Percentiles rank a stretch among this genome's conserved stretches.
Evolutionary conservation across 2,113 vertebrate genomes (phyloP).

Genomic region (Ursus arctos): DNA sequence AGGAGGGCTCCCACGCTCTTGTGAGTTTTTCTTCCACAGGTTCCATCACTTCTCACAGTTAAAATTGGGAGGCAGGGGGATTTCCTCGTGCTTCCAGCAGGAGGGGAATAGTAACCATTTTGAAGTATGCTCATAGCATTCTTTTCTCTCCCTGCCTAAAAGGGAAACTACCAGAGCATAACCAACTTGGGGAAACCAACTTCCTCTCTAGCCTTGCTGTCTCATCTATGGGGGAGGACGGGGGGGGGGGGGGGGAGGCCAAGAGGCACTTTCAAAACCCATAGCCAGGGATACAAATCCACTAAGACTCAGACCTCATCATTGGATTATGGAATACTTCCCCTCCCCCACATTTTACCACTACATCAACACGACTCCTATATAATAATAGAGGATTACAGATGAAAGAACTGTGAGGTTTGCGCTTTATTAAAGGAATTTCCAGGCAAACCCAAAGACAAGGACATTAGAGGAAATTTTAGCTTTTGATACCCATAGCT

Average conservation of each 20-base stretch:
- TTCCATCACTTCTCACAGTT: neutral
- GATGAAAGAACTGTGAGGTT: neutral
- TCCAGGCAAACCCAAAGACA: neutral
- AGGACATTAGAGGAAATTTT: slow-evolving; percentile 14
- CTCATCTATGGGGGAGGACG: neutral
- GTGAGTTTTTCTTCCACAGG: neutral
- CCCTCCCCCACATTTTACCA: neutral
- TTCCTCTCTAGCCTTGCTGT: neutral
- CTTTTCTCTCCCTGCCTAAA: neutral
- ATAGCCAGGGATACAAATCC: neutral
- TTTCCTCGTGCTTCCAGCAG: neutral
- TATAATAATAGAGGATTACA: neutral
- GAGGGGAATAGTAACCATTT: neutral
- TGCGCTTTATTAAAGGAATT: neutral
- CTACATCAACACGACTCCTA: neutral
- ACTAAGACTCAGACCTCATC: neutral
- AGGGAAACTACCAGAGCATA: neutral
- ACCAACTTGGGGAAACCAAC: neutral
- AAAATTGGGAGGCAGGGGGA: neutral
- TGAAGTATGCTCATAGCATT: neutral
- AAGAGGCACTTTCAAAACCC: neutral
- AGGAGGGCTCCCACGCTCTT: neutral
- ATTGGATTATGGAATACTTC: neutral
- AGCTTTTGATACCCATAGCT: neutral
- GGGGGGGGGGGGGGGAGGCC: too few relatives aligned